Percentiles rank a stretch among this genome's conserved stretches.
phyloP scores from a whole-genome alignment of 1,140 invertebrate species.

The Battus philenor region DNA sequence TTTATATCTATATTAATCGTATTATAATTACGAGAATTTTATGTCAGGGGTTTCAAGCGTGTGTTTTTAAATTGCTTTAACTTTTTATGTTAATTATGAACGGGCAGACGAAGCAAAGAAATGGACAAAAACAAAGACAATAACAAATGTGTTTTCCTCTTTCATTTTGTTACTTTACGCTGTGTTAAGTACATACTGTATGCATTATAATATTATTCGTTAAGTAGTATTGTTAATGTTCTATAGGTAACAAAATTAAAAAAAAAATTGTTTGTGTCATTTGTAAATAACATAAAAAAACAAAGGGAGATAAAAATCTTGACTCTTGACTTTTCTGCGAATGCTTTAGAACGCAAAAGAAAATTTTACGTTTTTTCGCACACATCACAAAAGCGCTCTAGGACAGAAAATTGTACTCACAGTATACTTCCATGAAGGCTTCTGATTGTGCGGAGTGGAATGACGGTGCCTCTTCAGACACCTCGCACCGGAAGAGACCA shows the following conservation, averaged over 20 bases:
- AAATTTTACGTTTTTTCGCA: background rate
- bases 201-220: no score
- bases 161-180: no score
- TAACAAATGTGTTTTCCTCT: background rate
- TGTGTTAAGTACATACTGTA: no score
- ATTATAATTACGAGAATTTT: constrained; percentile 9
- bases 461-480: constrained; percentile 82
- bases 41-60: constrained; percentile 3
- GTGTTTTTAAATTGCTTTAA: constrained; percentile 12
- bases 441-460: constrained; percentile 80
- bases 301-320: background rate
- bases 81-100: constrained; percentile 15
- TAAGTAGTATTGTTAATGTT: no score
- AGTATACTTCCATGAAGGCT: constrained; percentile 79
- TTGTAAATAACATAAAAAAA: background rate
- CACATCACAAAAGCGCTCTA: constrained; percentile 1
- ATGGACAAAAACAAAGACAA: constrained; percentile 1
- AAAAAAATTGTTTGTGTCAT: no score
- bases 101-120: constrained; percentile 7
- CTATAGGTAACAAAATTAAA: no score
- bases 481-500: constrained; percentile 83
- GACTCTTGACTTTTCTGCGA: background rate
- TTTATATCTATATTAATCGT: no score
- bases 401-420: constrained; percentile 36
- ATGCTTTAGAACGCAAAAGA: background rate